Conservation (phyloP, 2,113 vertebrate species). For the Salvelinus namaycush region DNA sequence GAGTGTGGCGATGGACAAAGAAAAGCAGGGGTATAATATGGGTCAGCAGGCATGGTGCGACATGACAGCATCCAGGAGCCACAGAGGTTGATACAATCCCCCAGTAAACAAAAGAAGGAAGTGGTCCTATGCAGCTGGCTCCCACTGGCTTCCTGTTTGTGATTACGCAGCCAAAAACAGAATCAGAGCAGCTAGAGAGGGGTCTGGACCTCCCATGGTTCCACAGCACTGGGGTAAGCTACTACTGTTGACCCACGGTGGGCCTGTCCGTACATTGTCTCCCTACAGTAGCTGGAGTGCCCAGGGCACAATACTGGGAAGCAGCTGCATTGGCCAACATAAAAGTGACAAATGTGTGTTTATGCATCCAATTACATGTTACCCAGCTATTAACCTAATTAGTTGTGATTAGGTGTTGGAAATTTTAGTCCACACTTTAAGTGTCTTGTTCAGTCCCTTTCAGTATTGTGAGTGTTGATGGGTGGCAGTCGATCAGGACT, state of each 20-base stretch:
- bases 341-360: constrained; percentile 53
- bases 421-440: background rate
- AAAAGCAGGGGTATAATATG: background rate
- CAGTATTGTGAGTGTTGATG: background rate
- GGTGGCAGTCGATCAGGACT: background rate
- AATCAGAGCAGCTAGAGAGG: constrained; percentile 33
- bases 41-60: constrained; percentile 24
- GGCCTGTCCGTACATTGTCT: constrained; percentile 53
- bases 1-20: background rate
- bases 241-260: constrained; percentile 36
- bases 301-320: constrained; percentile 71
- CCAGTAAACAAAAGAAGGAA: constrained; percentile 78
- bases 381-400: constrained; percentile 40
- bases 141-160: constrained; percentile 78
- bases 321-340: constrained; percentile 66
- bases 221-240: constrained; percentile 32
- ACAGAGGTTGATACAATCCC: constrained; percentile 25
- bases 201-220: constrained; percentile 68
- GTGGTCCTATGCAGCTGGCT: constrained; percentile 70
- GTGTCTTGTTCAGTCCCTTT: background rate
- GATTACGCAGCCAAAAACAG: constrained; percentile 74
- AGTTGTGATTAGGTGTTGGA: background rate
- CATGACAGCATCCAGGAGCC: constrained; percentile 14
- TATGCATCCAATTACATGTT: constrained; percentile 20
- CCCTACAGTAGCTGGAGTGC: constrained; percentile 30